These are phyloP conservation scores for Branchinecta lynchi DNA, from an alignment of 1,140 invertebrate species.

Conservation along the genomic window DNA sequence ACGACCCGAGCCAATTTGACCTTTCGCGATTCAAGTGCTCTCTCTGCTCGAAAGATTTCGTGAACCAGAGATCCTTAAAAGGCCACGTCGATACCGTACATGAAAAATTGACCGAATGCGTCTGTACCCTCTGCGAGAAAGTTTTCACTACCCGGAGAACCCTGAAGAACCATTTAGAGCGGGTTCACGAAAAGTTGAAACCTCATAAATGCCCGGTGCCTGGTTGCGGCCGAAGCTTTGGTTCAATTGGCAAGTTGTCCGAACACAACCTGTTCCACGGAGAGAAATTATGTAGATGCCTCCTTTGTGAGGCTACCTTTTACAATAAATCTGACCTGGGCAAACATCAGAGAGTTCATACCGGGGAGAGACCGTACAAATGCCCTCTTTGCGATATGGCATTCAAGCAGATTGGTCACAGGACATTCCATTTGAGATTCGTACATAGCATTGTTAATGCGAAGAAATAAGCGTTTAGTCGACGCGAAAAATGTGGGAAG, in stretches of 20 bases:
- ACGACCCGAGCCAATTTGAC: no score
- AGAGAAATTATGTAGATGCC: conserved; percentile 25
- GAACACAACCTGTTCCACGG: conserved; percentile 16
- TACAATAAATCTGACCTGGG: conserved; percentile 22
- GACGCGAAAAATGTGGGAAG: no score
- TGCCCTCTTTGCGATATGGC: conserved; percentile 26
- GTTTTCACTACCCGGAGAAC: neutral
- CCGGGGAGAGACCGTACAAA: conserved; percentile 24
- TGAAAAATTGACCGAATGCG: neutral
- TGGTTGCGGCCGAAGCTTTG: neutral
- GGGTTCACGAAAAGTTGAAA: neutral
- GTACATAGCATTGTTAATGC: no score
- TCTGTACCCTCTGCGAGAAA: neutral
- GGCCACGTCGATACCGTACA: neutral
- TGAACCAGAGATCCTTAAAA: neutral
- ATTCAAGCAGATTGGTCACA: conserved; percentile 23
- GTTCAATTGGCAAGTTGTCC: neutral
- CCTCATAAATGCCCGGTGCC: neutral
- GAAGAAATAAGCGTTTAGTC: no score
- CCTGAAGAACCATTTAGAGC: neutral
- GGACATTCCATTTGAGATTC: neutral
- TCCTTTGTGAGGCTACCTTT: conserved; percentile 24
- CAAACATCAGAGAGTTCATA: conserved; percentile 23
- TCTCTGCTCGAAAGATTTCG: neutral
- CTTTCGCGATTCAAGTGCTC: neutral